phyloP scores from a whole-genome alignment of 2,113 vertebrate species.

The Chionodraco myersi region DNA sequence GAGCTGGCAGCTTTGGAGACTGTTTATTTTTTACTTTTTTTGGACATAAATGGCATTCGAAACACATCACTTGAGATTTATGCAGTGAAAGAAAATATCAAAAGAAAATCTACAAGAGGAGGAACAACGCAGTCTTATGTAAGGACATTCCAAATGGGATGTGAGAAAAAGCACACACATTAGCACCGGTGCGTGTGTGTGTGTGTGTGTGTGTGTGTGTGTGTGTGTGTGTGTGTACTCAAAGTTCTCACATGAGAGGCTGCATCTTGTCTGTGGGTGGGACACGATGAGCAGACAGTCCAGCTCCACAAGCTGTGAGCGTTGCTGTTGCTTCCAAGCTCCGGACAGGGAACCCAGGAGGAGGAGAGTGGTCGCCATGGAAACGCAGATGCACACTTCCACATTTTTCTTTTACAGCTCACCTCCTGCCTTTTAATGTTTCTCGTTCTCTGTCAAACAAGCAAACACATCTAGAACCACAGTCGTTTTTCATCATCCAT shows the following conservation, averaged over 20 bases:
- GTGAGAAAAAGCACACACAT: slow-evolving; percentile 32
- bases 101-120: slow-evolving; percentile 20
- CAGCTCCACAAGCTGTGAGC: slow-evolving; percentile 55
- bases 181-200: background rate
- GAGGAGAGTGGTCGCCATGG: background rate
- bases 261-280: slow-evolving; percentile 64
- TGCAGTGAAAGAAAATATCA: slow-evolving; percentile 23
- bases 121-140: slow-evolving; percentile 26
- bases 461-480: slow-evolving; percentile 19
- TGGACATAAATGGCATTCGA: slow-evolving; percentile 34
- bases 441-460: slow-evolving; percentile 16
- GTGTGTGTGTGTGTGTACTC: background rate
- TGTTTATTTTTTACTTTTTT: slow-evolving; percentile 45
- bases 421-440: background rate
- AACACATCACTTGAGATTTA: slow-evolving; percentile 25
- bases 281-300: slow-evolving; percentile 53
- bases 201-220: background rate
- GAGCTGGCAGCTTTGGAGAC: slow-evolving; percentile 29
- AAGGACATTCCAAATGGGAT: slow-evolving; percentile 47
- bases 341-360: background rate
- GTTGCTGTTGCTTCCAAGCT: slow-evolving; percentile 39
- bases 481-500: background rate
- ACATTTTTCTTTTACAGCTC: slow-evolving; percentile 24
- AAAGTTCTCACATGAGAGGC: slow-evolving; percentile 23
- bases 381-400: background rate